Base-by-base conservation (phyloP, 2,888 invertebrate genomes). In the Apotomis turbidana region DNA sequence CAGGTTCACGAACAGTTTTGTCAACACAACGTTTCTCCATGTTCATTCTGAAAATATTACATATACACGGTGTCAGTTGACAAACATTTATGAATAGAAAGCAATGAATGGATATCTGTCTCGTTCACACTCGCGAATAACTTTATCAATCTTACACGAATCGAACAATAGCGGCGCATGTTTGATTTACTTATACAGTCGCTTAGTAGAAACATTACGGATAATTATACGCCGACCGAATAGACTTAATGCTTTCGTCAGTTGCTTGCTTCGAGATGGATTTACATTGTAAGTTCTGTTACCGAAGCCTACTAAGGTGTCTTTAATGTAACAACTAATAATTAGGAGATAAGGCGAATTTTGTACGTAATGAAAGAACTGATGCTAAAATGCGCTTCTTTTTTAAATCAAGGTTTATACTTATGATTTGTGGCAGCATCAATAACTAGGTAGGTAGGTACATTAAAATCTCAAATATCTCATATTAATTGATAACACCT, bases 131-230 rank as follows among this genome's bases (percentile, higher is more conserved):
- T 90, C 85, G 87, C 87, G 90, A 87, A 90, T 90, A 90, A 90
- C 90, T 90, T 91, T 91, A 93, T 93, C 93, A 93, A 93, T 93
- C 91, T 91, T 90, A 90, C 91, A 86, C 88, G 91, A 93, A 91
- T 93, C 93, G 92, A 93, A 93, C 92, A 93, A 93, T 91, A 93
- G 93, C 89, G 86, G 90, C 91, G 90, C 91, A 90, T 92, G 91
- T 93, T 92, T 93, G 93, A 93, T 93, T 93, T 93, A 72, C 72
- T 72, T 72, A 93, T 92, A 90, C 89, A 91, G 88, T 91, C 93
- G 93, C 92, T 93, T 93, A 93, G 93, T 91, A 90, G 89, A 89
- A 93, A 90, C 91, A 93, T 93, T 93, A 91, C 88, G 88, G 89
- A 90, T 93, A 93, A 93, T 92, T 91, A 92, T 92, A 91, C 87